Evolutionary conservation across 2,888 invertebrate genomes (phyloP).

Genomic region (Pocota personata): DNA sequence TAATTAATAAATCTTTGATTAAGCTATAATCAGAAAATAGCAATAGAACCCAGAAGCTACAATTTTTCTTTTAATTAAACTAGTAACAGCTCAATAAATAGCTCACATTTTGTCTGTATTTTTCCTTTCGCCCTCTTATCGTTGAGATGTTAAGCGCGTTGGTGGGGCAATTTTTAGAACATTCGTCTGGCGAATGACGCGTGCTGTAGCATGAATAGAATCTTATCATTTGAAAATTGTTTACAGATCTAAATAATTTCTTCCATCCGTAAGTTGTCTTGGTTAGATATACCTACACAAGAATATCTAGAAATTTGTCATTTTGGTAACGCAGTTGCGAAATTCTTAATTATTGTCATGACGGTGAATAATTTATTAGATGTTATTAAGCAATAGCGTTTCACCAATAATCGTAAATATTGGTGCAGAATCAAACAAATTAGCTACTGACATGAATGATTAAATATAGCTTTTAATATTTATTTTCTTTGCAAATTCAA

Average conservation of each 20-base stretch:
- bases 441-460: not conserved
- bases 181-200: not conserved
- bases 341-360: not conserved
- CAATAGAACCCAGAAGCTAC: not conserved
- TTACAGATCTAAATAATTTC: not conserved
- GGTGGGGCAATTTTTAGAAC: not conserved
- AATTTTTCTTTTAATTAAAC: not conserved
- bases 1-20: slow-evolving; percentile 4
- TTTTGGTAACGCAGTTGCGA: not conserved
- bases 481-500: not conserved
- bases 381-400: not conserved
- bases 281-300: not conserved
- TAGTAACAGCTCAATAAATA: not conserved
- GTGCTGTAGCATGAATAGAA: not conserved
- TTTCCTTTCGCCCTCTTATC: not conserved
- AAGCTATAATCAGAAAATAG: not conserved
- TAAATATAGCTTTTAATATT: not conserved
- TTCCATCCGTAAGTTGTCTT: not conserved
- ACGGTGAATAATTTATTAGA: not conserved
- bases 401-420: not conserved
- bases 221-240: not conserved
- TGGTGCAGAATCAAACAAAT: not conserved
- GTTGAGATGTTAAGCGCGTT: not conserved
- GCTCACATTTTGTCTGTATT: not conserved
- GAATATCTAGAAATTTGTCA: not conserved